Conservation (phyloP, 2,888 invertebrate species). For the Margaritifera margaritifera region DNA sequence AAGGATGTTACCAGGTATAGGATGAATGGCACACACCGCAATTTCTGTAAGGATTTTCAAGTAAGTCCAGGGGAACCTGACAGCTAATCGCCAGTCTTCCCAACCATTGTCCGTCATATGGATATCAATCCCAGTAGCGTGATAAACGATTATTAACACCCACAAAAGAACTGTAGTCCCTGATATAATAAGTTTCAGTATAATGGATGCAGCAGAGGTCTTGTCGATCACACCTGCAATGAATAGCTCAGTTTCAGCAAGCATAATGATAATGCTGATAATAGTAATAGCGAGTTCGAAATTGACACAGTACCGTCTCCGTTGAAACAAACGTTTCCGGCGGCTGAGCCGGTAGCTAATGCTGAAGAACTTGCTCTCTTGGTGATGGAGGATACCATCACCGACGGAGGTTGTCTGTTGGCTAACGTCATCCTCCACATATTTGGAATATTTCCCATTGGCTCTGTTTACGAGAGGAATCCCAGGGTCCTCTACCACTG, state of each 20-base stretch:
- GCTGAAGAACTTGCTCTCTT: slow-evolving; percentile 45
- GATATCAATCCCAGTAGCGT: slow-evolving; percentile 49
- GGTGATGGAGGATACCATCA: slow-evolving; percentile 19
- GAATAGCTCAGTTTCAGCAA: slow-evolving; percentile 54
- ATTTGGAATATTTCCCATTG: slow-evolving; percentile 49
- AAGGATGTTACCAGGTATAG: slow-evolving; percentile 49
- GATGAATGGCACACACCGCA: slow-evolving; percentile 53
- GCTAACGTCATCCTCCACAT: slow-evolving; percentile 44
- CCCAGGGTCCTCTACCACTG: slow-evolving; percentile 53
- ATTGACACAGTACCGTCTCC: slow-evolving; percentile 49
- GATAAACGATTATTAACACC: slow-evolving; percentile 42
- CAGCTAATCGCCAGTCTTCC: slow-evolving; percentile 58
- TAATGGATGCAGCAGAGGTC: slow-evolving; percentile 37
- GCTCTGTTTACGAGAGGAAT: slow-evolving; percentile 51
- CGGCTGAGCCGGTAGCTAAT: slow-evolving; percentile 55
- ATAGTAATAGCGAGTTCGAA: slow-evolving; percentile 48
- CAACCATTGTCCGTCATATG: slow-evolving; percentile 58
- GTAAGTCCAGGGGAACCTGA: slow-evolving; percentile 43
- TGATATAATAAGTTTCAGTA: slow-evolving; percentile 49
- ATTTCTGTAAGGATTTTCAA: slow-evolving; percentile 49
- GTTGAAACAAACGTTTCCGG: slow-evolving; percentile 47
- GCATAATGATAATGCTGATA: slow-evolving; percentile 53
- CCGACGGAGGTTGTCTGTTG: slow-evolving; percentile 21
- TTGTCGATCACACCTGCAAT: slow-evolving; percentile 43
- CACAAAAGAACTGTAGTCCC: slow-evolving; percentile 47